Conservation (phyloP, 2,113 vertebrate genomes). For the Ptychochromis oligacanthus region DNA sequence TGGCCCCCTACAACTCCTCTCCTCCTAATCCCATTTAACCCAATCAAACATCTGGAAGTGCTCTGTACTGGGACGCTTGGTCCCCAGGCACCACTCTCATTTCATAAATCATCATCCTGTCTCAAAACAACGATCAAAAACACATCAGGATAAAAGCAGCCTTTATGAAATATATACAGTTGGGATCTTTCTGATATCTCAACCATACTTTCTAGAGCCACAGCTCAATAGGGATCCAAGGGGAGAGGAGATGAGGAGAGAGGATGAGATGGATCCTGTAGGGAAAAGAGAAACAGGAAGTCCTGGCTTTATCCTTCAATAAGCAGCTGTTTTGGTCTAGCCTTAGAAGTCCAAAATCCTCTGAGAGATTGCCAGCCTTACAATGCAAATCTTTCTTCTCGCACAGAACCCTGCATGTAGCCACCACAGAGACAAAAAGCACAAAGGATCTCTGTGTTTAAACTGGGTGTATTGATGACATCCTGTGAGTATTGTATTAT, state of each 20-base stretch:
- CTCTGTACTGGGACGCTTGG: slow-evolving; percentile 44
- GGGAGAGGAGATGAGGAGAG: slow-evolving; percentile 27
- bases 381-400: slow-evolving; percentile 57
- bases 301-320: slow-evolving; percentile 64
- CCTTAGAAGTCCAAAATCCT: slow-evolving; percentile 66
- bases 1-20: slow-evolving; percentile 29
- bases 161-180: slow-evolving; percentile 46
- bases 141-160: slow-evolving; percentile 58
- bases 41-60: slow-evolving; percentile 77
- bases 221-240: slow-evolving; percentile 49
- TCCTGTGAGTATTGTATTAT: slow-evolving; percentile 34
- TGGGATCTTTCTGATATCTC: slow-evolving; percentile 55
- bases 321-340: slow-evolving; percentile 62
- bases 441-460: slow-evolving; percentile 59
- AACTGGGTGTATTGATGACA: slow-evolving; percentile 50
- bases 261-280: slow-evolving; percentile 36
- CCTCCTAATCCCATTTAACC: slow-evolving; percentile 62
- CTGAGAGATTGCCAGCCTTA: slow-evolving; percentile 48
- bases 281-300: slow-evolving; percentile 65
- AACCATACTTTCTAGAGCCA: slow-evolving; percentile 27
- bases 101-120: slow-evolving; percentile 67
- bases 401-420: slow-evolving; percentile 40
- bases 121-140: slow-evolving; percentile 68
- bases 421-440: slow-evolving; percentile 38
- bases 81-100: slow-evolving; percentile 53